These are phyloP conservation scores for Silurus aristotelis DNA, from an alignment of 2,797 vertebrate genomes.

Conservation along the genomic window DNA sequence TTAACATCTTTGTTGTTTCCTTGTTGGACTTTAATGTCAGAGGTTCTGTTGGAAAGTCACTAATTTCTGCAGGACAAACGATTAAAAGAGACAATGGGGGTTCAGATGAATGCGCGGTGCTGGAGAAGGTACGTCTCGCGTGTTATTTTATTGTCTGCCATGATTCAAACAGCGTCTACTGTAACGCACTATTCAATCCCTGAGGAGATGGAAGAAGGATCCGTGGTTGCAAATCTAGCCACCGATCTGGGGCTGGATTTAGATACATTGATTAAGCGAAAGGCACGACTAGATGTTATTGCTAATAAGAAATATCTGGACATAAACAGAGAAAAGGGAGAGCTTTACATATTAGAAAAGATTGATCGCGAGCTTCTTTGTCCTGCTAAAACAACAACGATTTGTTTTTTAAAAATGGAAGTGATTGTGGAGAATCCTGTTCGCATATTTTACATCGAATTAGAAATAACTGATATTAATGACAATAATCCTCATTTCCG, in stretches of 20 bases:
- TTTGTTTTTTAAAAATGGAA: constrained; percentile 65
- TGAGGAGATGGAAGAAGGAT: constrained; percentile 71
- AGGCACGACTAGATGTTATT: constrained; percentile 61
- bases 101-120: neutral
- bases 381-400: constrained; percentile 25
- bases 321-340: constrained; percentile 61
- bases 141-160: constrained; percentile 17
- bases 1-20: too few species aligned
- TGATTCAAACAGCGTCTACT: neutral
- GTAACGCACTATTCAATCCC: constrained; percentile 65
- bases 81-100: constrained; percentile 41
- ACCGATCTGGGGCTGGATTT: constrained; percentile 66
- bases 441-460: constrained; percentile 60
- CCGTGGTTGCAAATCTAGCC: constrained; percentile 69
- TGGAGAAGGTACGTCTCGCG: constrained; percentile 50
- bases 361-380: constrained; percentile 72
- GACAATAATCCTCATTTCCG: constrained; percentile 69
- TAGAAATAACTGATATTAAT: constrained; percentile 74
- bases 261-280: constrained; percentile 57
- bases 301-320: constrained; percentile 64
- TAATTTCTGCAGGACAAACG: neutral
- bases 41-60: neutral
- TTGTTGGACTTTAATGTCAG: too few species aligned
- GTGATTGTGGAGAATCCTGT: constrained; percentile 53
- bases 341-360: constrained; percentile 66